Evolutionary conservation across 2,888 invertebrate species (phyloP).

Genomic region (Dysmachus trigonus): DNA sequence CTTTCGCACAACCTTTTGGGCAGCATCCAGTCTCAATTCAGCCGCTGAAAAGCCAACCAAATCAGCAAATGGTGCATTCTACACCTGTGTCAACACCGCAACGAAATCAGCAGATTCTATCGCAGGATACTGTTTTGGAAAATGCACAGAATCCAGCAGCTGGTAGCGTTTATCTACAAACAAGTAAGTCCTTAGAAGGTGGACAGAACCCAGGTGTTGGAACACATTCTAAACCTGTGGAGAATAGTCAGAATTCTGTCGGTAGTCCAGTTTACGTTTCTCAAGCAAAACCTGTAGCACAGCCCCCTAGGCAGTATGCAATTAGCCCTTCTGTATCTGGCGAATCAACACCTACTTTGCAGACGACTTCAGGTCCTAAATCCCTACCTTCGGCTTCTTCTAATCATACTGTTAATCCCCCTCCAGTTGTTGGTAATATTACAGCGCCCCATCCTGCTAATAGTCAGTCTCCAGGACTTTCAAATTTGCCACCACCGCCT

Average conservation of each 20-base stretch:
- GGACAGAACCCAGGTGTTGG: slow-evolving; percentile 54
- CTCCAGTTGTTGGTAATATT: not conserved
- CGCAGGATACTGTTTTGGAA: not conserved
- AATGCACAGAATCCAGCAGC: not conserved
- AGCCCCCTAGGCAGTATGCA: slow-evolving; percentile 56
- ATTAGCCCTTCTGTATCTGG: slow-evolving; percentile 52
- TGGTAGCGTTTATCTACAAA: not conserved
- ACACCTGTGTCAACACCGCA: slow-evolving; percentile 64
- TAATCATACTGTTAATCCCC: not conserved
- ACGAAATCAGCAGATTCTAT: slow-evolving; percentile 8
- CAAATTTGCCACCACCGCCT: slow-evolving; percentile 50
- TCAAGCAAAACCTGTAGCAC: slow-evolving; percentile 57
- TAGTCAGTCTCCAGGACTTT: slow-evolving; percentile 39
- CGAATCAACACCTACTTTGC: not conserved
- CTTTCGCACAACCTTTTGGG: not conserved
- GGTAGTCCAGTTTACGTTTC: slow-evolving; percentile 56
- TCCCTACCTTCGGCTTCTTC: not conserved
- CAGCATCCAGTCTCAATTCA: slow-evolving; percentile 49
- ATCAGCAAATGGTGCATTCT: slow-evolving; percentile 52
- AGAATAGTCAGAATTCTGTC: slow-evolving; percentile 46
- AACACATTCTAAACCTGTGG: slow-evolving; percentile 59
- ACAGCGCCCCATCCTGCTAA: not conserved
- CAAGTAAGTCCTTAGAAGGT: slow-evolving; percentile 49
- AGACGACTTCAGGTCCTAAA: not conserved
- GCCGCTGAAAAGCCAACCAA: slow-evolving; percentile 18